Evolutionary conservation across 2,113 vertebrate genomes (phyloP).

Genomic region (Oncorhynchus nerka): DNA sequence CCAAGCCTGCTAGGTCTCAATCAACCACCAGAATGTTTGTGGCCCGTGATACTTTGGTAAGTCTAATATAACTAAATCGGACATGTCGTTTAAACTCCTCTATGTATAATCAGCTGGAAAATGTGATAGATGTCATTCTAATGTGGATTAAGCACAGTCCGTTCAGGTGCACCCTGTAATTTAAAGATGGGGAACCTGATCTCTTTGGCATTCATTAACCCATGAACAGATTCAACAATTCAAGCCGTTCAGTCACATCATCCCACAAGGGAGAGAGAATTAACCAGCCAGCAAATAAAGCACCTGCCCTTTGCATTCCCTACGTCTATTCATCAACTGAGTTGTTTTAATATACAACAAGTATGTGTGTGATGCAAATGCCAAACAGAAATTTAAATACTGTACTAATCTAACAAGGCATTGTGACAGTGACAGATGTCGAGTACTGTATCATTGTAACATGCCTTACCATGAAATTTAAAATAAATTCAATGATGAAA

Average conservation of each 20-base stretch:
- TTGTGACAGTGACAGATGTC: neutral
- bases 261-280: neutral
- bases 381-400: neutral
- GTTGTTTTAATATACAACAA: neutral
- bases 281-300: neutral
- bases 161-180: neutral
- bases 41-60: no score
- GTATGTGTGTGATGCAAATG: neutral
- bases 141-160: neutral
- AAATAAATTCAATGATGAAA: no score
- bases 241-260: neutral
- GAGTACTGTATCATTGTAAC: no score
- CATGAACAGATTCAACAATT: neutral
- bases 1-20: no score
- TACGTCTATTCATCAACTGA: neutral
- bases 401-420: neutral
- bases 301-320: neutral
- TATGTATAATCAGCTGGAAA: neutral
- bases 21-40: no score
- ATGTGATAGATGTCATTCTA: slow-evolving; percentile 10
- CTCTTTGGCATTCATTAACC: slow-evolving; percentile 22
- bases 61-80: no score
- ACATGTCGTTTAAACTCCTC: no score
- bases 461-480: no score
- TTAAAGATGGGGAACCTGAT: slow-evolving; percentile 12